Percentiles rank a stretch among this genome's conserved stretches.
phyloP scores from a whole-genome alignment of 2,113 vertebrate genomes.

The Microcebus murinus region DNA sequence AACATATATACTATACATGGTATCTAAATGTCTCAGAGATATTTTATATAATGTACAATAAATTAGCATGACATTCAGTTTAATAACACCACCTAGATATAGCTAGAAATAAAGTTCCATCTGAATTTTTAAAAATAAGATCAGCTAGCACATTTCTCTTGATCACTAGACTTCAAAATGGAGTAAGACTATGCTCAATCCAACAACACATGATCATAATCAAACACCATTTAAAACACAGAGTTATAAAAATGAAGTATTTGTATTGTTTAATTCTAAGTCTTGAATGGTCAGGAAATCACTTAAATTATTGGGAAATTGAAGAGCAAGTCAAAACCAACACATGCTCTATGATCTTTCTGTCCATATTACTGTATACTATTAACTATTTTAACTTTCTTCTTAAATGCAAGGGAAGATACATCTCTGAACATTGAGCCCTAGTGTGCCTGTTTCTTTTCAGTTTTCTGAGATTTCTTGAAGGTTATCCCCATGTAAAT shows the following conservation, averaged over 20 bases:
- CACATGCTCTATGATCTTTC: background rate
- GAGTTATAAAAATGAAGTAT: background rate
- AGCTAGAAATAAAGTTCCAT: slow-evolving; percentile 20
- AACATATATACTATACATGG: background rate
- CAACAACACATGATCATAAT: background rate
- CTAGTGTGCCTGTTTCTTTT: background rate
- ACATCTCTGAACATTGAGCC: background rate
- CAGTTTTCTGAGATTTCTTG: background rate
- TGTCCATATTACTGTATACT: background rate
- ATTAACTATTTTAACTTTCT: slow-evolving; percentile 17
- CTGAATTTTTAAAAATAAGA: background rate
- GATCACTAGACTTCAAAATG: slow-evolving; percentile 25
- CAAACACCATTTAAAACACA: background rate
- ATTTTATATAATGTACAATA: slow-evolving; percentile 20
- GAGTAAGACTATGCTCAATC: background rate
- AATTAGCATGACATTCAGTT: slow-evolving; percentile 7
- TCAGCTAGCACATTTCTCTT: slow-evolving; percentile 1
- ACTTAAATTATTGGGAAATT: background rate
- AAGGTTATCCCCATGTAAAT: background rate
- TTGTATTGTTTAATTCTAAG: background rate
- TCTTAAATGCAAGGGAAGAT: slow-evolving; percentile 26
- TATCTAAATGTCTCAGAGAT: slow-evolving; percentile 13
- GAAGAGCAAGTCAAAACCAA: slow-evolving; percentile 18
- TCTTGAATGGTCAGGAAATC: background rate
- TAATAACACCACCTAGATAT: slow-evolving; percentile 29